These are phyloP conservation scores for Xiphophorus birchmanni DNA, from an alignment of 2,797 vertebrate genomes.

Conservation along the genomic window DNA sequence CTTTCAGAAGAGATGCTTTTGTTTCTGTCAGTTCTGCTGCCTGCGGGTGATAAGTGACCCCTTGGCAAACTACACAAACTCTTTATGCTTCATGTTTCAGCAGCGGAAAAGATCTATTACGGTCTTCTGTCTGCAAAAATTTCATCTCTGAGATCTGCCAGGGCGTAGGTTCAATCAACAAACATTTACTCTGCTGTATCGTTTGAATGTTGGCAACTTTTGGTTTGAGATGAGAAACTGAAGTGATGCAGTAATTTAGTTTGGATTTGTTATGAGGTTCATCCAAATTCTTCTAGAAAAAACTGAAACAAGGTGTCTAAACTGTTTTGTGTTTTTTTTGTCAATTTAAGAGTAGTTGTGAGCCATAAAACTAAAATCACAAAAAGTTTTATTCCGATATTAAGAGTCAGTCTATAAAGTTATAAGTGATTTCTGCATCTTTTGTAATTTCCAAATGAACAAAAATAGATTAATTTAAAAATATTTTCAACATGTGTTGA, in stretches of 20 bases:
- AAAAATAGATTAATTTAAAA: no score
- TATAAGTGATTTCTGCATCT: no score
- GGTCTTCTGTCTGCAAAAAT: not conserved
- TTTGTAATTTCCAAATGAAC: no score
- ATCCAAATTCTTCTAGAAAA: not conserved
- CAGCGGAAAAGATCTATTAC: not conserved
- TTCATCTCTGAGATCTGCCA: not conserved
- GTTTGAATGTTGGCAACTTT: not conserved
- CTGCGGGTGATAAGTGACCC: not conserved
- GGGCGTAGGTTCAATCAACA: not conserved
- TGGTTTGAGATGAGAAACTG: not conserved
- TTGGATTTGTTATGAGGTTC: not conserved
- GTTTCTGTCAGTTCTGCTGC: not conserved
- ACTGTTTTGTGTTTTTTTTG: no score
- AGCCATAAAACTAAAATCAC: no score
- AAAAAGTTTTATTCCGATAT: no score
- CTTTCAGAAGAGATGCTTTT: slow-evolving; percentile 1
- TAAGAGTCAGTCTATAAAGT: no score
- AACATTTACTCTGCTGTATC: not conserved
- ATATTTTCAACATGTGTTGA: no score
- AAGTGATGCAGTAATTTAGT: not conserved
- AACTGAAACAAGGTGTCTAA: no score
- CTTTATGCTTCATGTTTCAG: not conserved
- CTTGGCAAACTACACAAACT: not conserved
- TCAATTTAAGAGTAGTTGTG: no score